Conservation (phyloP, 1,140 invertebrate species). For the Popillia japonica region DNA sequence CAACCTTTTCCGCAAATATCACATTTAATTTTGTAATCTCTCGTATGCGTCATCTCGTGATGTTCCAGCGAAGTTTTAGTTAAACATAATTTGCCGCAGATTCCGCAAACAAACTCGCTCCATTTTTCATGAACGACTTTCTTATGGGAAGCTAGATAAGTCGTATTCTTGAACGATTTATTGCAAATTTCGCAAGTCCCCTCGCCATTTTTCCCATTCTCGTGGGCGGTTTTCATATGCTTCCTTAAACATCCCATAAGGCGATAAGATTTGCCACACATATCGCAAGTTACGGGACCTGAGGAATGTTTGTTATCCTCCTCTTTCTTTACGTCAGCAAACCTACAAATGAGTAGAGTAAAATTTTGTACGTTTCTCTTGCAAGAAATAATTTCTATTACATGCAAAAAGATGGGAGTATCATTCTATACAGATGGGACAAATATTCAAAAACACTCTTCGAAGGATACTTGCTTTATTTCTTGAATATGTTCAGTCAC, state of each 20-base stretch:
- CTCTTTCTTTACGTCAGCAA: too few relatives aligned
- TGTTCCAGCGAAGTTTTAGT: background rate
- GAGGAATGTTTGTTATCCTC: too few relatives aligned
- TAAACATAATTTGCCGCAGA: slow-evolving; percentile 24
- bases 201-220: background rate
- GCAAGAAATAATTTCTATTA: too few relatives aligned
- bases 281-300: background rate
- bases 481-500: too few relatives aligned
- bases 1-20: slow-evolving; percentile 51
- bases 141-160: background rate
- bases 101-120: slow-evolving; percentile 11
- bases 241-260: background rate
- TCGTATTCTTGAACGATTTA: background rate
- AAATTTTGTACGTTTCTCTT: too few relatives aligned
- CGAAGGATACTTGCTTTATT: too few relatives aligned
- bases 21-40: slow-evolving; percentile 44
- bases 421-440: too few relatives aligned
- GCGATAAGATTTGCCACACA: background rate
- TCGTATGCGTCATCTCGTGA: background rate
- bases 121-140: background rate
- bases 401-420: too few relatives aligned
- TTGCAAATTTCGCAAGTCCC: background rate
- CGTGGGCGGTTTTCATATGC: background rate
- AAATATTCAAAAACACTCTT: too few relatives aligned
- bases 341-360: too few relatives aligned